A percentile compares a stretch with the other conserved stretches of the same genome.
These are phyloP conservation scores for Halocaridina rubra DNA, from an alignment of 2,888 invertebrate genomes.

Conservation along the genomic window DNA sequence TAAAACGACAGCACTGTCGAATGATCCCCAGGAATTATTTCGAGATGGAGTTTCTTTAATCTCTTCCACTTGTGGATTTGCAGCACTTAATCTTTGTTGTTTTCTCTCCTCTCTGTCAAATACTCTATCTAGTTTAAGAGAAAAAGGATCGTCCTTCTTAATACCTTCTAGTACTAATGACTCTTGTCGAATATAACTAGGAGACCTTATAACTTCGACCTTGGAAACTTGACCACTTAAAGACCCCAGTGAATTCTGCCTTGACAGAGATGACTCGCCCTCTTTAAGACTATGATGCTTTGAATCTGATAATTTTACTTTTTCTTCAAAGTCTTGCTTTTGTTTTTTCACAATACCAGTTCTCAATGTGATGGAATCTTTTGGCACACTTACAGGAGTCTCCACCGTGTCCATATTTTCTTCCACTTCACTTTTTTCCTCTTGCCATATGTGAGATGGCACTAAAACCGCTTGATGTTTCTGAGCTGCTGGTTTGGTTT, in stretches of 20 bases:
- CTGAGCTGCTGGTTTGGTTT: conserved; percentile 66
- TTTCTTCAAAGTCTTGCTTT: conserved; percentile 61
- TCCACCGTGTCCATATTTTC: conserved; percentile 1
- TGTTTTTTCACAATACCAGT: conserved; percentile 60
- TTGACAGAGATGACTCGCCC: conserved; percentile 27
- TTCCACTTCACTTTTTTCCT: conserved; percentile 70
- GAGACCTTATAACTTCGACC: conserved; percentile 44
- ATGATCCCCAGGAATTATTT: conserved; percentile 83
- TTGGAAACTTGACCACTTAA: conserved; percentile 26
- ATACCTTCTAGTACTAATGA: conserved; percentile 16
- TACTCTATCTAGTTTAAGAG: conserved; percentile 78
- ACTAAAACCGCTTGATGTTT: conserved; percentile 68
- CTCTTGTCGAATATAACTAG: conserved; percentile 45
- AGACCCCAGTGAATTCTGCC: conserved; percentile 44
- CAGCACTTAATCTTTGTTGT: conserved; percentile 65
- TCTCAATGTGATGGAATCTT: conserved; percentile 53
- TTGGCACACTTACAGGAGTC: conserved; percentile 33
- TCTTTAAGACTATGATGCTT: conserved; percentile 22
- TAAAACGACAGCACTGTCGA: conserved; percentile 81
- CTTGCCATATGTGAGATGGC: conserved; percentile 78
- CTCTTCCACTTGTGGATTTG: conserved; percentile 7
- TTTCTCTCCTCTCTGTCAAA: conserved; percentile 77
- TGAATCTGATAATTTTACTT: conserved; percentile 40
- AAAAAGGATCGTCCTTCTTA: conserved; percentile 75
- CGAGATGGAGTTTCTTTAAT: conserved; percentile 73